A percentile compares a stretch with the other conserved stretches of the same genome.
Conservation (phyloP, 2,888 invertebrate species). For the Yponomeuta malinellus region DNA sequence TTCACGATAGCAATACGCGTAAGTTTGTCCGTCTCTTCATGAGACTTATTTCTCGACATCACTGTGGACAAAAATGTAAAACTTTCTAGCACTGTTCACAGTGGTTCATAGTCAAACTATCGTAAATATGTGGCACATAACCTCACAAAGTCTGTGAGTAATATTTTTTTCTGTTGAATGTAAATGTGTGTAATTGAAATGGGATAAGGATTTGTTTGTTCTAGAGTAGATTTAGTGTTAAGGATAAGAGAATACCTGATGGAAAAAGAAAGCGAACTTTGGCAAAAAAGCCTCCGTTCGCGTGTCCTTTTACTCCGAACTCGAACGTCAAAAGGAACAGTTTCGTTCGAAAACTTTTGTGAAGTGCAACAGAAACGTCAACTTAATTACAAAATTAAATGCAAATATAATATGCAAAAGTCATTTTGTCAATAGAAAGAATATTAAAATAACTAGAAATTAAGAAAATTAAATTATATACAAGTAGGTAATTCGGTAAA, state of each 20-base stretch:
- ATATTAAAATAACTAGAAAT: too few relatives aligned
- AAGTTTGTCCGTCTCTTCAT: slow-evolving; percentile 92
- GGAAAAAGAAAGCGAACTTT: slow-evolving; percentile 57
- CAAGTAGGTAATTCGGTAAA: not conserved
- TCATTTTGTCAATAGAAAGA: too few relatives aligned
- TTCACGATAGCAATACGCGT: slow-evolving; percentile 99
- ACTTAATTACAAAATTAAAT: not conserved
- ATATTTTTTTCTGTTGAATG: slow-evolving; percentile 5
- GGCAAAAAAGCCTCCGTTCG: slow-evolving; percentile 69
- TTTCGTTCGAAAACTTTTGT: not conserved
- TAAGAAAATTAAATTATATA: too few relatives aligned
- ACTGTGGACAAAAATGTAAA: slow-evolving; percentile 37
- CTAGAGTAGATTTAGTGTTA: slow-evolving; percentile 16
- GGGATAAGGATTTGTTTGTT: slow-evolving; percentile 18
- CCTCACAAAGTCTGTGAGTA: slow-evolving; percentile 9
- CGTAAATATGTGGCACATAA: slow-evolving; percentile 15
- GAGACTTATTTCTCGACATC: slow-evolving; percentile 77
- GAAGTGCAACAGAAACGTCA: not conserved
- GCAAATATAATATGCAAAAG: too few relatives aligned
- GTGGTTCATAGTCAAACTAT: slow-evolving; percentile 1
- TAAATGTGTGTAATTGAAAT: not conserved
- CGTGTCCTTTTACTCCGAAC: slow-evolving; percentile 61
- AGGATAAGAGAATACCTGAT: slow-evolving; percentile 48
- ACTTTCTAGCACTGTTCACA: not conserved
- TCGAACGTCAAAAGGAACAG: slow-evolving; percentile 60